These are phyloP conservation scores for Colaptes auratus DNA, from an alignment of 2,113 vertebrate species.

Conservation along the genomic window DNA sequence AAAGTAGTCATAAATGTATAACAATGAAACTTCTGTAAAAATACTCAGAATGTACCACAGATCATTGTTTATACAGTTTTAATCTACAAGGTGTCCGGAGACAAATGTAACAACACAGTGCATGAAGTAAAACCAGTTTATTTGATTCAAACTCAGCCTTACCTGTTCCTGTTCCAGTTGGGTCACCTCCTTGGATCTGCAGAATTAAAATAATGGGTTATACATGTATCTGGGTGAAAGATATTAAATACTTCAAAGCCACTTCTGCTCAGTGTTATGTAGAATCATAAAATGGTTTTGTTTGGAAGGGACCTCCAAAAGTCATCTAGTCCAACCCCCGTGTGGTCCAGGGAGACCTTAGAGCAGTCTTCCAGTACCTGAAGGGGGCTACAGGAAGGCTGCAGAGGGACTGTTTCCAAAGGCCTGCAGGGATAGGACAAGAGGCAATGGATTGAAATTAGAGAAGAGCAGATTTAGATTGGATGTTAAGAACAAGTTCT, in stretches of 20 bases:
- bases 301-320: too few species aligned
- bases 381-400: too few species aligned
- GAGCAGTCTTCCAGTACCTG: too few species aligned
- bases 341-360: too few species aligned
- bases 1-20: not conserved
- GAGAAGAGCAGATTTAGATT: too few species aligned
- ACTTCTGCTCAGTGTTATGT: not conserved
- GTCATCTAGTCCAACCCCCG: too few species aligned
- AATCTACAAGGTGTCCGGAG: not conserved
- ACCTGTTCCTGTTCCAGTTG: conserved; percentile 96
- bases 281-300: too few species aligned
- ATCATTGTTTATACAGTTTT: not conserved
- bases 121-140: not conserved
- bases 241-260: not conserved
- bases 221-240: not conserved
- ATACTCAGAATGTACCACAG: not conserved
- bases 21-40: not conserved
- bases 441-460: too few species aligned
- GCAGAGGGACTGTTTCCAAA: too few species aligned
- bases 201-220: conserved; percentile 40
- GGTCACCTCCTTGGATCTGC: conserved; percentile 97
- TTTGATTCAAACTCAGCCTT: conserved; percentile 12
- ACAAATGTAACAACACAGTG: not conserved
- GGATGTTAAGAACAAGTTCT: too few species aligned
- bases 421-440: too few species aligned